Evolutionary conservation across 2,888 invertebrate genomes (phyloP).

Genomic region (Antheraea assamensis): DNA sequence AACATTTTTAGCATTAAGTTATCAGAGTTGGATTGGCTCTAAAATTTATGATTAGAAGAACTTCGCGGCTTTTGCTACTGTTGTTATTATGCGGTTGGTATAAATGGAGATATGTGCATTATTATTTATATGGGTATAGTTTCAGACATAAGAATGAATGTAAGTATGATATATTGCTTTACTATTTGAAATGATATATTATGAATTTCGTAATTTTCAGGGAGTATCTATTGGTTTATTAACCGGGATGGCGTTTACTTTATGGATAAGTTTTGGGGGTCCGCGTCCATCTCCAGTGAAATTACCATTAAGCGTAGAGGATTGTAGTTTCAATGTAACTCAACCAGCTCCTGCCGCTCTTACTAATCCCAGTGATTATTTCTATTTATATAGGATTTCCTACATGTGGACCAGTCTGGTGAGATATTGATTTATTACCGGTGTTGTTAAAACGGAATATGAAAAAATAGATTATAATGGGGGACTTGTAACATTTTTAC

Average conservation of each 20-base stretch:
- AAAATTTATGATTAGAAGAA: not conserved
- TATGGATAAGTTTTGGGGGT: constrained; percentile 94
- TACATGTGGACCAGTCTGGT: constrained; percentile 87
- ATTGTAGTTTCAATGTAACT: constrained; percentile 74
- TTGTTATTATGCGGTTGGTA: too few relatives aligned
- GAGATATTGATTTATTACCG: constrained; percentile 35
- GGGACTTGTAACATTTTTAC: too few relatives aligned
- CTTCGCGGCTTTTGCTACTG: too few relatives aligned
- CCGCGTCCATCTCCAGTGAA: constrained; percentile 84
- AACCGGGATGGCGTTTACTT: constrained; percentile 84
- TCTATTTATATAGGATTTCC: constrained; percentile 87
- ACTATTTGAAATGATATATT: not conserved
- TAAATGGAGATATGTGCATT: too few relatives aligned
- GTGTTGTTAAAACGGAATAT: not conserved
- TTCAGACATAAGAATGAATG: not conserved
- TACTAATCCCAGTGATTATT: constrained; percentile 63
- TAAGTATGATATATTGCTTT: not conserved
- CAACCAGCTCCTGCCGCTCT: constrained; percentile 25
- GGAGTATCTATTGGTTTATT: constrained; percentile 87
- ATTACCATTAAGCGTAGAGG: constrained; percentile 82
- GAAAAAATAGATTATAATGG: not conserved
- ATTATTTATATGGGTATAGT: too few relatives aligned
- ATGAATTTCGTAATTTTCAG: constrained; percentile 49
- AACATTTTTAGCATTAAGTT: not conserved
- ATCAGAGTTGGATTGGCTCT: not conserved